These are phyloP conservation scores for Metridium senile DNA, from an alignment of 92 coral and sea anemone species.

Conservation along the genomic window DNA sequence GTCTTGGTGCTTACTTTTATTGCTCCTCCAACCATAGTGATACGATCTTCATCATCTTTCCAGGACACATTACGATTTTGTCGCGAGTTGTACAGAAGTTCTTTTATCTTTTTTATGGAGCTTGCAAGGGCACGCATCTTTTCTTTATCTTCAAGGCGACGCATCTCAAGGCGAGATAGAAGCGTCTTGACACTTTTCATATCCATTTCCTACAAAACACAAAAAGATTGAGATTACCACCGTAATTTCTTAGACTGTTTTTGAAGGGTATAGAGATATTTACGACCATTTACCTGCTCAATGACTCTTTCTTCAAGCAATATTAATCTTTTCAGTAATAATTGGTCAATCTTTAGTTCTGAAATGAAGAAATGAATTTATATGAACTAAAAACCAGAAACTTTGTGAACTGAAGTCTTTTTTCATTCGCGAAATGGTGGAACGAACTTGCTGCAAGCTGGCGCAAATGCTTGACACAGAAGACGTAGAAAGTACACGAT, in stretches of 20 bases:
- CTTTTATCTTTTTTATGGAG: constrained; percentile 13
- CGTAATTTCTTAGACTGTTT: too few relatives aligned
- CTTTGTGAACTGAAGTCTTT: too few relatives aligned
- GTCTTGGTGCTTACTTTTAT: constrained; percentile 17
- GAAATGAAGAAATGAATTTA: not conserved
- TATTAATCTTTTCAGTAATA: constrained; percentile 14
- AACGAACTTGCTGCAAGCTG: too few relatives aligned
- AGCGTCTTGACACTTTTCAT: constrained; percentile 15
- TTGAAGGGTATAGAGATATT: too few relatives aligned
- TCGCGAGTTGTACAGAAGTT: not conserved
- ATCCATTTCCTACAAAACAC: constrained; percentile 13
- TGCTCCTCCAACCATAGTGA: constrained; percentile 5
- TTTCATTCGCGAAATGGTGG: too few relatives aligned
- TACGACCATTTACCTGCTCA: constrained; percentile 29
- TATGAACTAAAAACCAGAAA: too few relatives aligned
- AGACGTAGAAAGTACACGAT: too few relatives aligned
- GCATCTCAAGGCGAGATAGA: constrained; percentile 18
- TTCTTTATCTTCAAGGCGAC: constrained; percentile 18
- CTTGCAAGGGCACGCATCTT: constrained; percentile 6
- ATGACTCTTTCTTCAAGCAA: constrained; percentile 19
- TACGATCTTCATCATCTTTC: constrained; percentile 16
- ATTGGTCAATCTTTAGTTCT: constrained; percentile 6
- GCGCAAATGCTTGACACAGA: too few relatives aligned
- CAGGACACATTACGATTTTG: not conserved
- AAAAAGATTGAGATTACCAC: too few relatives aligned